Conservation (phyloP, 2,797 vertebrate genomes). For the Spea hammondii region DNA sequence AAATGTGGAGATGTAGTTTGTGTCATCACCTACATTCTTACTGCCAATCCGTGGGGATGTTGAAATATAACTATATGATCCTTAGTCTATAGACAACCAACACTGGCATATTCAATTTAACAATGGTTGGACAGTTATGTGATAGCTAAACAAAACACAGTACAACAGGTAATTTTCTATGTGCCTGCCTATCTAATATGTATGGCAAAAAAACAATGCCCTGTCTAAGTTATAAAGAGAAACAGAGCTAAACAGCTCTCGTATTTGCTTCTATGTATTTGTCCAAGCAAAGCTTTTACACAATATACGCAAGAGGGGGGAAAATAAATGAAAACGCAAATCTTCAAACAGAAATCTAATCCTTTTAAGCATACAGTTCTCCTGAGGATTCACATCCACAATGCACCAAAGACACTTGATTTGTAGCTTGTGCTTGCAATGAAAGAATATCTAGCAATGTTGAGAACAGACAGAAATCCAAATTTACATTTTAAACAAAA, state of each 20-base stretch:
- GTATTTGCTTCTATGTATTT: constrained; percentile 16
- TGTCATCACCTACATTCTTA: too few species aligned
- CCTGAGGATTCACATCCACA: constrained; percentile 43
- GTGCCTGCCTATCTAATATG: too few species aligned
- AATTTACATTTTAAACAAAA: constrained; percentile 25
- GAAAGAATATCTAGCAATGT: constrained; percentile 19
- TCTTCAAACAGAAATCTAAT: constrained; percentile 49
- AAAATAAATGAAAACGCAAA: constrained; percentile 37
- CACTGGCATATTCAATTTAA: too few species aligned
- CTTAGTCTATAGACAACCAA: too few species aligned
- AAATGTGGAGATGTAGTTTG: too few species aligned
- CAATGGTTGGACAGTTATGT: too few species aligned
- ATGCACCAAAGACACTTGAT: constrained; percentile 43
- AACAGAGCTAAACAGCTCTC: constrained; percentile 10
- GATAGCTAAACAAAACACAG: too few species aligned
- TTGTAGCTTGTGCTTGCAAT: constrained; percentile 28
- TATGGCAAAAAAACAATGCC: too few species aligned
- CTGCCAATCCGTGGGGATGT: too few species aligned
- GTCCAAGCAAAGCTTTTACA: constrained; percentile 19
- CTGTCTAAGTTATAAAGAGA: not conserved
- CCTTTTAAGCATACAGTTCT: constrained; percentile 46
- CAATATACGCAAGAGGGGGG: constrained; percentile 21
- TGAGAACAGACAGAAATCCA: constrained; percentile 22
- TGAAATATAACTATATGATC: too few species aligned
- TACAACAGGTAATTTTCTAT: too few species aligned